phyloP scores from a whole-genome alignment of 2,113 vertebrate genomes.

The Petaurus breviceps region DNA sequence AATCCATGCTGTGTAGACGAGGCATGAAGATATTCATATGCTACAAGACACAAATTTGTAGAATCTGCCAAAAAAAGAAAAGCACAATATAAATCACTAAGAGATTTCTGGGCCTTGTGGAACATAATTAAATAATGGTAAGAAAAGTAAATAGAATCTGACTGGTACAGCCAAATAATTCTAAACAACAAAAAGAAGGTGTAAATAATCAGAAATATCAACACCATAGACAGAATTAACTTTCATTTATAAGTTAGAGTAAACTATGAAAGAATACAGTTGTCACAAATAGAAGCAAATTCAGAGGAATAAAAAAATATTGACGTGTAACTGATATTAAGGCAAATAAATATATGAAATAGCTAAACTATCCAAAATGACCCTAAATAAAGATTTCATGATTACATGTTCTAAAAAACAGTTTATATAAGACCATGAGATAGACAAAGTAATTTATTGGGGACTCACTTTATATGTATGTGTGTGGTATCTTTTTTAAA shows the following conservation, averaged over 20 bases:
- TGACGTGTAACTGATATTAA: background rate
- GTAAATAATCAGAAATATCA: slow-evolving; percentile 45
- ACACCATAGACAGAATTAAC: background rate
- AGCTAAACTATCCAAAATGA: background rate
- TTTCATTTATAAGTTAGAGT: slow-evolving; percentile 42
- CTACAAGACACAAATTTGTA: background rate
- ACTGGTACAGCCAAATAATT: background rate
- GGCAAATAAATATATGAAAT: slow-evolving; percentile 5
- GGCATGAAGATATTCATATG: background rate
- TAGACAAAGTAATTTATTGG: background rate
- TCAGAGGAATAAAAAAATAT: background rate
- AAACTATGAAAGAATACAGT: slow-evolving; percentile 8
- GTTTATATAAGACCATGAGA: background rate
- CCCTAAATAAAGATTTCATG: background rate
- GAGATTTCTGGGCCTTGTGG: slow-evolving; percentile 21
- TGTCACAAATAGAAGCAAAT: slow-evolving; percentile 38
- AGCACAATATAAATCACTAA: background rate
- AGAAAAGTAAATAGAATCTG: background rate
- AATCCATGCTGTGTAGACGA: background rate
- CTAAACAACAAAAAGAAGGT: slow-evolving; percentile 12
- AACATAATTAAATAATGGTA: slow-evolving; percentile 13
- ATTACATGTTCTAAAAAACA: background rate
- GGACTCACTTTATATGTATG: background rate
- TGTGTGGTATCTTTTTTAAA: background rate
- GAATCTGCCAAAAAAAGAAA: background rate